Evolutionary conservation across 2,888 invertebrate genomes (phyloP).

Genomic region (Mellilla xanthometata): DNA sequence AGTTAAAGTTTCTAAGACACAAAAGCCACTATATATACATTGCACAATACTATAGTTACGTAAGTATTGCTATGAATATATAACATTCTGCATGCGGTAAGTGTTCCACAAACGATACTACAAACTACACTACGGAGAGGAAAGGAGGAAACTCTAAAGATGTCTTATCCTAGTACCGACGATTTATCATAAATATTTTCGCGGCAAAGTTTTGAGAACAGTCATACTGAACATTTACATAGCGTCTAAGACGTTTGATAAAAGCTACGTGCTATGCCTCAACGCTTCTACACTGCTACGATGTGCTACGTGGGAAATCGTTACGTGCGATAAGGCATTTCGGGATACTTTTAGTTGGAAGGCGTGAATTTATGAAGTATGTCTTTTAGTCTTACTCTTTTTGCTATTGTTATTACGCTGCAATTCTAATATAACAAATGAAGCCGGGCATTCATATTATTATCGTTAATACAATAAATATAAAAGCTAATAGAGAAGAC

Average conservation of each 20-base stretch:
- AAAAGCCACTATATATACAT: too few species aligned
- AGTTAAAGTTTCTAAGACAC: too few species aligned
- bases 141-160: not conserved
- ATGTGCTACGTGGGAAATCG: constrained; percentile 18
- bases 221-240: constrained; percentile 10
- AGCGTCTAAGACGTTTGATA: constrained; percentile 22
- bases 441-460: too few species aligned
- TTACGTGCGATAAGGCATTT: constrained; percentile 17
- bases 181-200: constrained; percentile 16
- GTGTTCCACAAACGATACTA: constrained; percentile 1
- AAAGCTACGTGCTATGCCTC: constrained; percentile 24
- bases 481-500: too few species aligned
- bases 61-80: too few species aligned
- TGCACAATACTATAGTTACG: too few species aligned
- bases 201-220: constrained; percentile 13
- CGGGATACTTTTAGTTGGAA: not conserved
- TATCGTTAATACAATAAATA: too few species aligned
- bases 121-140: not conserved
- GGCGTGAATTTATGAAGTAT: too few species aligned
- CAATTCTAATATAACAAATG: too few species aligned
- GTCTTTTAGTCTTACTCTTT: too few species aligned
- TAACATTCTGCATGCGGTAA: not conserved
- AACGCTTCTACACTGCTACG: constrained; percentile 18
- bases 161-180: constrained; percentile 5
- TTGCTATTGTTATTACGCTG: too few species aligned